These are phyloP conservation scores for Neosalanx taihuensis DNA, from an alignment of 2,797 vertebrate genomes.

Conservation along the genomic window DNA sequence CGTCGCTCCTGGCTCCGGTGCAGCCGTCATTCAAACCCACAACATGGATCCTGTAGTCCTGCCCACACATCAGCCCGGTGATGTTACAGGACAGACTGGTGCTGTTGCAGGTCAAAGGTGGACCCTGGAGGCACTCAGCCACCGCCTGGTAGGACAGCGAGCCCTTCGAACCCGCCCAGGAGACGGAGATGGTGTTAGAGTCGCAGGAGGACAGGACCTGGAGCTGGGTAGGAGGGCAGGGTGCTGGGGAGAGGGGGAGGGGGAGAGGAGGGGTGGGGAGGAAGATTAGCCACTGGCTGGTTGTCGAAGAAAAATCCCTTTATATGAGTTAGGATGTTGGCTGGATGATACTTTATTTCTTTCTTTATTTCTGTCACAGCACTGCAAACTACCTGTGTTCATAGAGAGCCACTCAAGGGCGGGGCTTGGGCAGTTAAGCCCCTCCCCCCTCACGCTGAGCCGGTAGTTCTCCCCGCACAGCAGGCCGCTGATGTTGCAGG, in stretches of 20 bases:
- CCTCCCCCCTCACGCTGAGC: conserved; percentile 62
- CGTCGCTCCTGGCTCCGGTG: conserved; percentile 59
- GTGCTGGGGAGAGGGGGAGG: conserved; percentile 51
- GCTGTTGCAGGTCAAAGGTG: conserved; percentile 58
- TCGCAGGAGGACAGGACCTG: conserved; percentile 57
- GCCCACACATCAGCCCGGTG: conserved; percentile 63
- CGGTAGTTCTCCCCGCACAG: conserved; percentile 65
- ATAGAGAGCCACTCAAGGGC: conserved; percentile 45
- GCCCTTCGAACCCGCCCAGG: conserved; percentile 67
- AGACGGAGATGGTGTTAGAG: conserved; percentile 58
- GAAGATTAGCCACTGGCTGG: not conserved
- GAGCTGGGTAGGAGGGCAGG: conserved; percentile 68
- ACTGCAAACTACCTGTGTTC: conserved; percentile 56
- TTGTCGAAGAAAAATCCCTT: not conserved
- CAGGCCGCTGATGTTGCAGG: conserved; percentile 66
- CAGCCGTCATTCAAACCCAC: conserved; percentile 63
- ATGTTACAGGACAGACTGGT: conserved; percentile 63
- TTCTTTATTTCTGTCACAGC: not conserved
- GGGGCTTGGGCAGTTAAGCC: conserved; percentile 57
- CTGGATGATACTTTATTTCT: not conserved
- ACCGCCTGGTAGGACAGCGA: conserved; percentile 64
- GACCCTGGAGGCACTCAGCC: conserved; percentile 52
- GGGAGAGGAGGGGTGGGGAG: not conserved
- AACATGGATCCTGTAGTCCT: conserved; percentile 65
- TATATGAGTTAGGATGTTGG: not conserved